Conservation (phyloP, 2,113 vertebrate species). For the Onychostruthus taczanowskii region DNA sequence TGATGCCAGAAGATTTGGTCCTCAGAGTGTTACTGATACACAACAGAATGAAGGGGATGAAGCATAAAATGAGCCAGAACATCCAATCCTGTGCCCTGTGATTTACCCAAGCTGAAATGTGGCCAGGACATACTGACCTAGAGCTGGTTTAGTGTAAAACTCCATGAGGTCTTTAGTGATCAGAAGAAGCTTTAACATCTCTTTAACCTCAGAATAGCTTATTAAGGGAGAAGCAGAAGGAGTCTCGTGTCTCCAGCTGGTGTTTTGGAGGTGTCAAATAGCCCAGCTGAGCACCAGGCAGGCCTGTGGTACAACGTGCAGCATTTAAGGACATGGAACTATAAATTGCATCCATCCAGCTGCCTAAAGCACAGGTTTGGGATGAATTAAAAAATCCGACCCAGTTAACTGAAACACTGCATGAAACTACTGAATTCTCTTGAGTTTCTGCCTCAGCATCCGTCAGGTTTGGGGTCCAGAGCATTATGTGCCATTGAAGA, state of each 20-base stretch:
- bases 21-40: background rate
- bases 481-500: background rate
- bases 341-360: constrained; percentile 26
- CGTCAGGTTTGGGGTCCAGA: background rate
- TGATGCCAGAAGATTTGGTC: background rate
- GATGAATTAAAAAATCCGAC: background rate
- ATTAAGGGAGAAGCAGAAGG: background rate
- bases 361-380: background rate
- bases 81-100: background rate
- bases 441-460: background rate
- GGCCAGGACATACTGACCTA: background rate
- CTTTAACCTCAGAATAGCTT: background rate
- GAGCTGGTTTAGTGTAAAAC: background rate
- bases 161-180: background rate
- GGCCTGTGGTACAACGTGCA: background rate
- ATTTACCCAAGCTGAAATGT: background rate
- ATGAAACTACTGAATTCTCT: background rate
- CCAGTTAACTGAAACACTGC: background rate
- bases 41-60: background rate
- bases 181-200: background rate
- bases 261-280: background rate
- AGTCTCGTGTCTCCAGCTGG: background rate
- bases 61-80: background rate
- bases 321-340: background rate
- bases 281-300: background rate